Conservation (phyloP, 2,113 vertebrate species). For the Microtus ochrogaster region DNA sequence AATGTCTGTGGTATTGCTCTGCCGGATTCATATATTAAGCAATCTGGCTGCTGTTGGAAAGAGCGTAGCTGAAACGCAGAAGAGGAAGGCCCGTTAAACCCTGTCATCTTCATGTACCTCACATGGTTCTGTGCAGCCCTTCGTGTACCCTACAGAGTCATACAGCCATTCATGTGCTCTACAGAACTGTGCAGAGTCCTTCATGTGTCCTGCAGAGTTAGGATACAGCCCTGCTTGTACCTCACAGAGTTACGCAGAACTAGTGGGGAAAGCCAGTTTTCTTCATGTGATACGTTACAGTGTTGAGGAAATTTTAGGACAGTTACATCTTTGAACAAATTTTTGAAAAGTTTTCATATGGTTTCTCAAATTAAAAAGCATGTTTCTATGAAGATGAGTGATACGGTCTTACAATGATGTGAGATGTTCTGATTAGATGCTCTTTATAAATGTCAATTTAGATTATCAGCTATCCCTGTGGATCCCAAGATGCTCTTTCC, state of each 20-base stretch:
- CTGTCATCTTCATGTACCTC: background rate
- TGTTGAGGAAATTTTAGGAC: background rate
- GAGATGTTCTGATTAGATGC: constrained; percentile 11
- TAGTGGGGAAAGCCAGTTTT: background rate
- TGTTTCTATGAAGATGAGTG: constrained; percentile 23
- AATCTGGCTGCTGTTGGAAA: background rate
- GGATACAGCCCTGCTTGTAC: too few relatives aligned
- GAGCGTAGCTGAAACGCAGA: background rate
- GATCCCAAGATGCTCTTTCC: constrained; percentile 27
- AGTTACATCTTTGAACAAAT: background rate
- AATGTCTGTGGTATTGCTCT: background rate
- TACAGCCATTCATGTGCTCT: background rate
- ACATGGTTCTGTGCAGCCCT: background rate
- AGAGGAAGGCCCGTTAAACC: background rate
- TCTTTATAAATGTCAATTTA: constrained; percentile 23
- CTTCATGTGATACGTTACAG: background rate
- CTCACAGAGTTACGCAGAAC: background rate
- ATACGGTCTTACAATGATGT: constrained; percentile 38
- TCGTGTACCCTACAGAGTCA: background rate
- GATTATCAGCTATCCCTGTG: background rate
- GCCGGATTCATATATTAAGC: background rate
- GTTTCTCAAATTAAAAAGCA: constrained; percentile 6
- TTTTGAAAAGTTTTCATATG: background rate
- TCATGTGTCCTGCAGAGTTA: background rate
- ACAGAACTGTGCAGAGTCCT: background rate